phyloP scores from a whole-genome alignment of 2,113 vertebrate species.

The Piprites chloris region DNA sequence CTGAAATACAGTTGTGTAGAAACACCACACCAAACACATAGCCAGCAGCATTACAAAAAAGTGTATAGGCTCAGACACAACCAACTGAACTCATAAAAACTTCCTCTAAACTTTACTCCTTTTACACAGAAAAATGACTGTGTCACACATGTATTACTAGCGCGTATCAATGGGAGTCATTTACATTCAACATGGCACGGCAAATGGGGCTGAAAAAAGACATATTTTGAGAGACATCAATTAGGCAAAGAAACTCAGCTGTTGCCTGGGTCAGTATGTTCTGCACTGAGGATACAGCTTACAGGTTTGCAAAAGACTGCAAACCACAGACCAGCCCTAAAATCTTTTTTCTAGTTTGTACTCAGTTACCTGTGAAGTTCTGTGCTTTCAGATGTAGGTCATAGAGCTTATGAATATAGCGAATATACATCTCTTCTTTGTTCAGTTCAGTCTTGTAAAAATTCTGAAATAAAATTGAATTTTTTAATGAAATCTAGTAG shows the following conservation, averaged over 20 bases:
- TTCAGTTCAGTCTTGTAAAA: slow-evolving; percentile 99
- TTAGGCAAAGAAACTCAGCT: background rate
- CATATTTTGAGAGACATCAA: background rate
- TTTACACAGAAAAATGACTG: background rate
- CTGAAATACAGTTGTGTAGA: background rate
- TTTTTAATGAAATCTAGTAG: background rate
- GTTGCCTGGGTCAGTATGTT: background rate
- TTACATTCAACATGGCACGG: background rate
- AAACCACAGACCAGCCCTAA: background rate
- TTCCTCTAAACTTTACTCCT: background rate
- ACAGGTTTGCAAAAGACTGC: background rate
- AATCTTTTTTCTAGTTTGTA: background rate
- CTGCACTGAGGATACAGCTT: background rate
- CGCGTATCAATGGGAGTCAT: accelerated
- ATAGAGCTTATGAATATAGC: slow-evolving; percentile 97
- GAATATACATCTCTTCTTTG: slow-evolving; percentile 99
- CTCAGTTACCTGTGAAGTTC: slow-evolving; percentile 92
- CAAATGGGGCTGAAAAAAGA: background rate
- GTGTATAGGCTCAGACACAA: background rate
- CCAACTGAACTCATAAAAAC: background rate
- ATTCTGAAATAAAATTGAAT: slow-evolving; percentile 79
- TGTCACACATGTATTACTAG: background rate
- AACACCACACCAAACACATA: background rate
- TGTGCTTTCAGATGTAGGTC: slow-evolving; percentile 97
- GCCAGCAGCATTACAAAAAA: background rate